A percentile compares a stretch with the other conserved stretches of the same genome.
phyloP scores from a whole-genome alignment of 23 tunicate species.

The Trididemnum miniatum region DNA sequence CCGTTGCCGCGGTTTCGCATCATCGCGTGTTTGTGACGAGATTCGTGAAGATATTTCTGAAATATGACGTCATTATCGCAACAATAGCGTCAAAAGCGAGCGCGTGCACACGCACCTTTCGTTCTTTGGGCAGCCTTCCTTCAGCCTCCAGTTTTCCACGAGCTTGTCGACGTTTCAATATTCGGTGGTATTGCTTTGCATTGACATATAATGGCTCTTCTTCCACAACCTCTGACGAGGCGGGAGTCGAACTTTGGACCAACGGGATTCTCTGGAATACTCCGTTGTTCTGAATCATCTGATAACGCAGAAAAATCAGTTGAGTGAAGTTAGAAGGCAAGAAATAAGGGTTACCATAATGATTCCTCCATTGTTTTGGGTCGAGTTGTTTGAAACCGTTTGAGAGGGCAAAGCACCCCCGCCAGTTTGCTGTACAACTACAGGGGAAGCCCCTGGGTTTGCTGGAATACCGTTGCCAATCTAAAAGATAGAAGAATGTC shows the following conservation, averaged over 20 bases:
- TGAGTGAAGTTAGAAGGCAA: too few relatives aligned
- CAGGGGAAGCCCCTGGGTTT: neutral
- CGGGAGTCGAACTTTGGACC: conserved; percentile 25
- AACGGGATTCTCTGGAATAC: conserved; percentile 69
- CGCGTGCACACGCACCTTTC: too few relatives aligned
- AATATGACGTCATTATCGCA: too few relatives aligned
- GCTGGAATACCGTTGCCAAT: neutral
- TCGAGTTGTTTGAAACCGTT: neutral
- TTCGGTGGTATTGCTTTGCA: conserved; percentile 98
- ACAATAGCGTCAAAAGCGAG: too few relatives aligned
- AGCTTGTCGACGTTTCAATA: conserved; percentile 90
- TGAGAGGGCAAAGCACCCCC: neutral
- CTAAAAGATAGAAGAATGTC: neutral
- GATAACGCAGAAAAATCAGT: neutral
- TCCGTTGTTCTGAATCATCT: conserved; percentile 84
- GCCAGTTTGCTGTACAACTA: conserved; percentile 34
- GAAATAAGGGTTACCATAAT: conserved; percentile 33
- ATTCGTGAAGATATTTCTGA: conserved; percentile 95
- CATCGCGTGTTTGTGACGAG: conserved; percentile 99
- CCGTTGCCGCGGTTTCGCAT: conserved; percentile 91
- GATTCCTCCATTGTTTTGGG: conserved; percentile 45
- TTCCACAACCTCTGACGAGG: conserved; percentile 60
- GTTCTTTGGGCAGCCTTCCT: conserved; percentile 95
- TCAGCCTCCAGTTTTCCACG: conserved; percentile 97
- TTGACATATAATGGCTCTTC: conserved; percentile 99